Base-by-base conservation (phyloP, 2,113 vertebrate genomes). In the Morone saxatilis region DNA sequence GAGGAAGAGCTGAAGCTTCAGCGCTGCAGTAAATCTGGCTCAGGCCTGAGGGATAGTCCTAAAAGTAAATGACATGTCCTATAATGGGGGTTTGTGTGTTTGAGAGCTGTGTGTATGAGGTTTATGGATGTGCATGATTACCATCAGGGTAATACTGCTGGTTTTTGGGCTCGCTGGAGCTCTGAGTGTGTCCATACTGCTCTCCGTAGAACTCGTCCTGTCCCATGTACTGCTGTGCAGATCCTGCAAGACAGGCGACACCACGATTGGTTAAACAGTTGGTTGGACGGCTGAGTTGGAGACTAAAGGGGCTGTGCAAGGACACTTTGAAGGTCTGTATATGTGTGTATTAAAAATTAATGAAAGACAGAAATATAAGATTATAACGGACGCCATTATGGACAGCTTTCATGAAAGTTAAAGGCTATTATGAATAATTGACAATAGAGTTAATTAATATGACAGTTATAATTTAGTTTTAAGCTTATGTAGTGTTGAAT, bases 131-230 rank as follows among this genome's bases (percentile, higher is more conserved):
- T 85, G 91, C 81, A 81, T 76, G 89, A 93, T 97, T 97, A 99
- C 98, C 98, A 80, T 99, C 98, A 2, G 97, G 96, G 78, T 99
- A 99, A 94, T 98, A 98, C 88, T 97, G 97, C 95, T 97, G 98
- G 93, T 97, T 97, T 96, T 97, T 95, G 56, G 97, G 96, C 93
- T 98, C 97, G 50, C 96, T 96, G 36, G 97, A 96, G 69, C 96
- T 96, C 94, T 99, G 97, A 90, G 95, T 93, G 78, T 98, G 97
- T 86, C 97, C 96, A 81, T 98, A 99, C 91, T 98, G 97, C 90
- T 99, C 97, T 89, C 97, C 95, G 93, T 98, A 98, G 95, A 99
- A 98, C 73, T 98, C 97, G n/a, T 99, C 97, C 93, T 98, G 97
- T 84, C 97, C 97, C 95, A 96, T 95, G 94, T 97, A 98, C 96